phyloP scores from a whole-genome alignment of 1,140 invertebrate genomes.

The Heliconius hermathena region DNA sequence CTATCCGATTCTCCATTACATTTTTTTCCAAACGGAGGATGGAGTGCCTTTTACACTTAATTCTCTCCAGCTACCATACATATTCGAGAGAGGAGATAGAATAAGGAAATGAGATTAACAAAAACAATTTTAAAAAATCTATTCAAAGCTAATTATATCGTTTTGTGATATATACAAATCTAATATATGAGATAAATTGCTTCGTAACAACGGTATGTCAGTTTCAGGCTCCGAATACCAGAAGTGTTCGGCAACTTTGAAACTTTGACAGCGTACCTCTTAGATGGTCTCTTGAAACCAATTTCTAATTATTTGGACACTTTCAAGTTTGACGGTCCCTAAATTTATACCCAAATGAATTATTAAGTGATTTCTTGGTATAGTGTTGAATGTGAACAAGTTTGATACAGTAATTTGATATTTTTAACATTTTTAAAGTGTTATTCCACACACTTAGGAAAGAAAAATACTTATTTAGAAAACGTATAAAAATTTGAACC shows the following conservation, averaged over 20 bases:
- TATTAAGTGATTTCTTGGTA: neutral
- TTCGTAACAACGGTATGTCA: slow-evolving; percentile 34
- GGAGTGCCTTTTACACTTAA: too few species aligned
- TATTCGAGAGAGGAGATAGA: too few species aligned
- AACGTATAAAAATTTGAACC: too few species aligned
- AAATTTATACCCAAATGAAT: neutral
- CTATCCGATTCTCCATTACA: too few species aligned
- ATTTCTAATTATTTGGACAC: slow-evolving; percentile 33
- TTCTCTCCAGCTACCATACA: too few species aligned
- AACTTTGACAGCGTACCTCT: slow-evolving; percentile 36
- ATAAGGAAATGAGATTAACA: neutral
- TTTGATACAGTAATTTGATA: neutral
- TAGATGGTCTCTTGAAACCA: slow-evolving; percentile 25
- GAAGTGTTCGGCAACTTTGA: slow-evolving; percentile 27
- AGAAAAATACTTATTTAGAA: too few species aligned
- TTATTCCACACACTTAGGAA: too few species aligned
- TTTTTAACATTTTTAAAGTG: too few species aligned
- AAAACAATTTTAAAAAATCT: neutral
- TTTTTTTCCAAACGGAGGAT: too few species aligned
- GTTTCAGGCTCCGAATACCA: slow-evolving; percentile 25
- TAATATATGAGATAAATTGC: slow-evolving; percentile 18
- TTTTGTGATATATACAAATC: neutral
- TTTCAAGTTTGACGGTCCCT: slow-evolving; percentile 27
- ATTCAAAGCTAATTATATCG: neutral
- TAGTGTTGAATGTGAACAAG: neutral